Evolutionary conservation across 2,797 vertebrate species (phyloP).

Genomic region (Chaetodon trifasciatus): DNA sequence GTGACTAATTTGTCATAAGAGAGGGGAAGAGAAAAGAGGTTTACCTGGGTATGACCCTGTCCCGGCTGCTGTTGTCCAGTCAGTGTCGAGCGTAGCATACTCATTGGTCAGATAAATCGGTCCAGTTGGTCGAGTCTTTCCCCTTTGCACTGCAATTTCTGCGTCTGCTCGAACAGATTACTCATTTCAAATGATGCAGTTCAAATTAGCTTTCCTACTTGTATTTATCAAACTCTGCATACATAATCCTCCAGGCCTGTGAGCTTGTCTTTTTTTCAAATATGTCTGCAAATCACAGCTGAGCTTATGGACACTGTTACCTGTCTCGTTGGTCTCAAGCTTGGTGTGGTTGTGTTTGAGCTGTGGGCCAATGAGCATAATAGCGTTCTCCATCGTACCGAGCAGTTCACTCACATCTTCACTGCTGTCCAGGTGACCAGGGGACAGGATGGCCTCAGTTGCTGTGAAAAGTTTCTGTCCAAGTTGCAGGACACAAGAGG

Average conservation of each 20-base stretch:
- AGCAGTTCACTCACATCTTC: constrained; percentile 68
- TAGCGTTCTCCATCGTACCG: constrained; percentile 65
- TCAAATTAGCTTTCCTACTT: neutral
- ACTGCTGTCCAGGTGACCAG: constrained; percentile 1
- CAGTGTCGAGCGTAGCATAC: constrained; percentile 70
- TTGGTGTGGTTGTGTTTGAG: constrained; percentile 63
- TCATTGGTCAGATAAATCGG: constrained; percentile 69
- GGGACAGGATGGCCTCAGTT: constrained; percentile 42
- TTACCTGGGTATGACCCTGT: constrained; percentile 77
- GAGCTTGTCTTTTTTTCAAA: neutral
- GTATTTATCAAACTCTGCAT: neutral
- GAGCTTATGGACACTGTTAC: constrained; percentile 46
- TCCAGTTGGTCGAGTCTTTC: constrained; percentile 71
- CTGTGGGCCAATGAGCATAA: constrained; percentile 78
- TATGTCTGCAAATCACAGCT: neutral
- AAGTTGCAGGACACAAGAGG: constrained; percentile 14
- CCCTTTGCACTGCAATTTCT: constrained; percentile 72
- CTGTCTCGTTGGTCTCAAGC: constrained; percentile 62
- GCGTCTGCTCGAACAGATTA: constrained; percentile 62
- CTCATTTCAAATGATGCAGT: neutral
- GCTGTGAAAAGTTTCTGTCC: constrained; percentile 72
- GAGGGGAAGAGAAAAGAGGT: neutral
- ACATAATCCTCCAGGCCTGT: neutral
- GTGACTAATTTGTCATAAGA: neutral
- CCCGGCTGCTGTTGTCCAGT: constrained; percentile 81